A percentile compares a stretch with the other conserved stretches of the same genome.
Evolutionary conservation across 2,113 vertebrate genomes (phyloP).

Genomic region (Sphaerodactylus townsendi): DNA sequence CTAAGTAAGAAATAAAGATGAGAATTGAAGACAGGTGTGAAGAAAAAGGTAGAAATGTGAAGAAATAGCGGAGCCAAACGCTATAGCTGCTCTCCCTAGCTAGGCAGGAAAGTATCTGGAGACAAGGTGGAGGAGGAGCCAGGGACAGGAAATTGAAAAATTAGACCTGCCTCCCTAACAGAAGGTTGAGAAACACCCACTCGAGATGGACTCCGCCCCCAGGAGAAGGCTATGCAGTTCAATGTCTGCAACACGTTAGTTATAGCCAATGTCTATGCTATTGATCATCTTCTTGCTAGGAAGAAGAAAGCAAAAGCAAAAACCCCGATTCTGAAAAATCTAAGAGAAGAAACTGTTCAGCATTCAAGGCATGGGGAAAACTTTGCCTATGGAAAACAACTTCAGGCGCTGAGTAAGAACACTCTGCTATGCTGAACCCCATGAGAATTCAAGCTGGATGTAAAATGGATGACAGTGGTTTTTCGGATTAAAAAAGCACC

Average conservation of each 20-base stretch:
- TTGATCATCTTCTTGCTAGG: not conserved
- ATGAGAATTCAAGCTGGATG: not conserved
- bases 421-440: not conserved
- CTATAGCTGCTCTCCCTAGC: too few relatives aligned
- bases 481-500: not conserved
- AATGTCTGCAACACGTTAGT: not conserved
- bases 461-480: not conserved
- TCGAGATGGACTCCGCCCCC: too few relatives aligned
- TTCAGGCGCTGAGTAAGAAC: not conserved
- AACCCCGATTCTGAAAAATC: not conserved
- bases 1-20: too few relatives aligned
- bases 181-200: too few relatives aligned
- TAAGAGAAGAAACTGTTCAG: not conserved
- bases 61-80: too few relatives aligned
- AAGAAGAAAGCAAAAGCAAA: constrained; percentile 2
- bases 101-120: too few relatives aligned
- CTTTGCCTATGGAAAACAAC: not conserved
- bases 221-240: not conserved
- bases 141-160: too few relatives aligned
- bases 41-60: too few relatives aligned
- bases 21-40: too few relatives aligned
- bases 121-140: too few relatives aligned
- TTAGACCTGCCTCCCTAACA: too few relatives aligned
- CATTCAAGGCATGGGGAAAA: rapidly evolving
- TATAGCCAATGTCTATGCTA: not conserved